Base-by-base conservation (phyloP, 2,888 invertebrate species). In the Andrena camellia region DNA sequence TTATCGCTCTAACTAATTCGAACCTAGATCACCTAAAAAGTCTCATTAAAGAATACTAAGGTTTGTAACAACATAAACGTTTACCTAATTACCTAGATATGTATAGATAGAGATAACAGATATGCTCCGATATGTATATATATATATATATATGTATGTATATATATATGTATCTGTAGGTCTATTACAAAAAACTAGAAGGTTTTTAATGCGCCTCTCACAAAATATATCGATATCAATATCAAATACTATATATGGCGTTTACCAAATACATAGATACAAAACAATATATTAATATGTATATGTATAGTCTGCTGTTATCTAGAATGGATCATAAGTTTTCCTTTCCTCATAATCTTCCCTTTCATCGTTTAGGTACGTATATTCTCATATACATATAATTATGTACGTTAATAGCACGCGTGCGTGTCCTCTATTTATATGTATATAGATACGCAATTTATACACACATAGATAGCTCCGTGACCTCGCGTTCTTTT, bases 181-280 rank as follows among this genome's bases (percentile, higher is more conserved):
- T 91, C 93, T 93, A 94, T 93, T 92, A 92, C 91, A 93, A 92
- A 57, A 91, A 92, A 92, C 90, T 92, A 91, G 87, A 91, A 90
- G 89, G 90, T 81, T 91, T 57, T 87, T 91, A 91, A 92, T 93
- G 91, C 90, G 93, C 89, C 90, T 92, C 90, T 92, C 91, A 91
- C 93, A 93, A 93, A 93, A 93, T 92, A 93, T 93, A 92, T 92
- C 87, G 86, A 92, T 91, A 91, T 92, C 85, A 91, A 91, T 91
- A 93, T 92, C 90, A 92, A 93, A 92, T 91, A 90, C 92, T 93
- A 92, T 93, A 57, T 57, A 92, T 91, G 86, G 89, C 88, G 88
- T 90, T 81, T 90, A 91, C 90, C 88, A 89, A 86, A 91, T 91
- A 88, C 84, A 84, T 88, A 91, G 85, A 90, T 92, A 92, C 90